A percentile compares a stretch with the other conserved stretches of the same genome.
These are phyloP conservation scores for Eupeodes luniger DNA, from an alignment of 2,888 invertebrate genomes.

Conservation along the genomic window DNA sequence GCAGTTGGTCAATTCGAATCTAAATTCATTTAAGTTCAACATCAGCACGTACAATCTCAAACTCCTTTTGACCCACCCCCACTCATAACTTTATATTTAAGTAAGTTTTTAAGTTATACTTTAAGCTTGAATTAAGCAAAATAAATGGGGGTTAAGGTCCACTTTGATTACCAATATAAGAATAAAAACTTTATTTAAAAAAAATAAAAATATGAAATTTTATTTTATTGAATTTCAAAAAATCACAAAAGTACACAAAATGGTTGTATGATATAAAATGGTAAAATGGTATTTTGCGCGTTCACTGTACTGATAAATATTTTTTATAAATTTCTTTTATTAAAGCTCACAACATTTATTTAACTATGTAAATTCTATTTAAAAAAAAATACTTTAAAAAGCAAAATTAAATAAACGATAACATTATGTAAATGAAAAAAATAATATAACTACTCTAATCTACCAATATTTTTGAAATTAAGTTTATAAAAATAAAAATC, in stretches of 20 bases:
- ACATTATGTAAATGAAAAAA: not conserved
- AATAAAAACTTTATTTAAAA: slow-evolving; percentile 23
- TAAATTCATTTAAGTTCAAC: too few relatives aligned
- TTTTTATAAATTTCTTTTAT: not conserved
- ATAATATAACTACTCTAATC: not conserved
- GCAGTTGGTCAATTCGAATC: too few relatives aligned
- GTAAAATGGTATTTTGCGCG: slow-evolving; percentile 35
- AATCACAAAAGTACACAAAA: slow-evolving; percentile 1
- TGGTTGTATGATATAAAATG: slow-evolving; percentile 9
- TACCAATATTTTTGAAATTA: not conserved
- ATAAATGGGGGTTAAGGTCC: too few relatives aligned
- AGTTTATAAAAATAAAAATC: not conserved
- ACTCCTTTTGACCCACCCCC: too few relatives aligned
- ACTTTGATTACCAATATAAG: too few relatives aligned
- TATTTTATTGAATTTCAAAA: slow-evolving; percentile 11
- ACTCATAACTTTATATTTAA: too few relatives aligned
- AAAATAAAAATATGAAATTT: not conserved
- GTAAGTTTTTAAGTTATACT: too few relatives aligned
- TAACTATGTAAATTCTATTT: not conserved
- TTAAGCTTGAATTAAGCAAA: too few relatives aligned
- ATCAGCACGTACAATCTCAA: too few relatives aligned
- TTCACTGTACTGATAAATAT: slow-evolving; percentile 42
- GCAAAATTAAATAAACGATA: not conserved
- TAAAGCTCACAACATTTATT: slow-evolving; percentile 26
- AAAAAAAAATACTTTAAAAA: slow-evolving; percentile 6